Evolutionary conservation across 2,113 vertebrate genomes (phyloP), one percentile per base, ranked within the genome.

Genomic region (Vicugna pacos): DNA sequence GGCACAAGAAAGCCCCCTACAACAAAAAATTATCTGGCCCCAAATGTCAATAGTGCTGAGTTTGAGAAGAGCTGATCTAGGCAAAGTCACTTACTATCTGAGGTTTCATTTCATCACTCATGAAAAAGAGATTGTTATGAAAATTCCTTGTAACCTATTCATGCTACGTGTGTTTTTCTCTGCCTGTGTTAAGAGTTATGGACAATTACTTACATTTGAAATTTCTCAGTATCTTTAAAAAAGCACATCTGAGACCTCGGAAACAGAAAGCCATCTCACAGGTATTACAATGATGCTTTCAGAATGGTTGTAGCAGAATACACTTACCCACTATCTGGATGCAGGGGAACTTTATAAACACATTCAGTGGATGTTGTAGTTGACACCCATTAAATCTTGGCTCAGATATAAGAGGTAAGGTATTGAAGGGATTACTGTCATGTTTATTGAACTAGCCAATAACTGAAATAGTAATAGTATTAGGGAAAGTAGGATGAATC

Each of bases 241-340:
- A 93, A 73, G 50, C 54, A 62, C n/a, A 81, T 95, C 50, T 60
- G 42, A 82, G 32, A 93, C 42, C 58, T 84, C 69, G 52, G 56
- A 97, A 67, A 46, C 48, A 67, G 60, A 58, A 38, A 83, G 22
- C 28, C 28, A 17, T 22, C 9, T 69, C 46, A 72, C 0, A 6
- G 12, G 15, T 46, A 64, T 3, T 6, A 12, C 9, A 65, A 48
- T 17, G 3, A 83, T 60, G 16, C 19, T 91, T 92, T 76, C 35
- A 79, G 35, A 93, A 64, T 10, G 14, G 5, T 16, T 65, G 11
- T 17, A 64, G 56, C 32, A 69, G 35, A 30, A 5, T 42, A 5
- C 60, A 1, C 14, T 70, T 10, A 13, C 32, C 1, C 11, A 19
- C 19, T 46, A 22, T 22, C 7, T 35, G 46, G 20, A 42, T 82